A percentile compares a stretch with the other conserved stretches of the same genome.
Conservation (phyloP, 2,113 vertebrate species). For the Cyanocitta stelleri region DNA sequence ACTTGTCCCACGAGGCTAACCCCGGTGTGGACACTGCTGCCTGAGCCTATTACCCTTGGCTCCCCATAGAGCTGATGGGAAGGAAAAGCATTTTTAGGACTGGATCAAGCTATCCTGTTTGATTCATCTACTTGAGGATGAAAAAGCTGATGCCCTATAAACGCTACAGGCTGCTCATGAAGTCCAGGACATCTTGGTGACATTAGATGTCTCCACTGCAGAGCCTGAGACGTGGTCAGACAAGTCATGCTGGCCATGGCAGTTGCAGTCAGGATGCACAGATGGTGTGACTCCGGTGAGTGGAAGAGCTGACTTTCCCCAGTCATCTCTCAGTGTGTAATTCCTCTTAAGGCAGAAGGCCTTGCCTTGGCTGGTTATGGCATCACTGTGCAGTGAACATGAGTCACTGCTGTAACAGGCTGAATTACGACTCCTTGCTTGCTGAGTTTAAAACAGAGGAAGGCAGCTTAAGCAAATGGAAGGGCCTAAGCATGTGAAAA, state of each 20-base stretch:
- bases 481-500: conserved; percentile 55
- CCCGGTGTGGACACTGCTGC: not conserved
- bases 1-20: not conserved
- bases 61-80: not conserved
- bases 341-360: conserved; percentile 34
- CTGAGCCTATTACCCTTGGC: not conserved
- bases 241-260: not conserved
- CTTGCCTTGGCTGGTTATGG: not conserved
- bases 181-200: not conserved
- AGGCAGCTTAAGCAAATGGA: conserved; percentile 37
- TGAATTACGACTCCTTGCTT: conserved; percentile 25
- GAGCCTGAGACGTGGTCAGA: not conserved
- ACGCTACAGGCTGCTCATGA: not conserved
- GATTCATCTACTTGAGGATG: not conserved
- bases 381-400: not conserved
- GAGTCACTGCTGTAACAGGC: conserved; percentile 7
- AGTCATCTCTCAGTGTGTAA: not conserved
- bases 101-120: not conserved
- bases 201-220: not conserved
- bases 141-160: not conserved
- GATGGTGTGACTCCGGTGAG: not conserved
- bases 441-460: conserved; percentile 27
- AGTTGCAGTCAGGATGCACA: not conserved
- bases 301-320: not conserved
- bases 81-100: not conserved